Percentiles rank a stretch among this genome's conserved stretches.
phyloP scores from a whole-genome alignment of 2,888 invertebrate genomes.

The Melinopterus prodromus region DNA sequence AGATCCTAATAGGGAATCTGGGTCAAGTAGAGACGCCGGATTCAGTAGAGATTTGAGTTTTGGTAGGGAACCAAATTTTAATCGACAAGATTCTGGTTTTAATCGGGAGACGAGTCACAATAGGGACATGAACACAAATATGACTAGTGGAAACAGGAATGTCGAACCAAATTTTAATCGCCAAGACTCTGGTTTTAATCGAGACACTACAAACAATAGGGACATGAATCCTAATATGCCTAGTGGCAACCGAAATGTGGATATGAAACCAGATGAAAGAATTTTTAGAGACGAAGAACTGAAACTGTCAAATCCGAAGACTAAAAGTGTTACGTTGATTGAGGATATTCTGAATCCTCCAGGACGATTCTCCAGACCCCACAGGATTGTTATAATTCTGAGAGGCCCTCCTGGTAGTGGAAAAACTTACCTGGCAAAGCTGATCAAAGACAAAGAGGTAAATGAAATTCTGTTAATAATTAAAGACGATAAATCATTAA shows the following conservation, averaged over 20 bases:
- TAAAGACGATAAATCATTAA: too few relatives aligned
- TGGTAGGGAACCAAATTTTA: not conserved
- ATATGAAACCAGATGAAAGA: constrained; percentile 17
- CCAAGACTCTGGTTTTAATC: not conserved
- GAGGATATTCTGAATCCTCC: constrained; percentile 86
- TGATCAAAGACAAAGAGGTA: constrained; percentile 83
- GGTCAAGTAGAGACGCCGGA: not conserved
- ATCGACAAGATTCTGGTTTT: constrained; percentile 43
- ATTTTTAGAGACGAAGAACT: constrained; percentile 20
- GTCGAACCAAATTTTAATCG: not conserved
- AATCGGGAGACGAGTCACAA: not conserved
- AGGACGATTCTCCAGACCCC: constrained; percentile 81
- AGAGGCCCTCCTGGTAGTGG: constrained; percentile 95
- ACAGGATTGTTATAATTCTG: constrained; percentile 84
- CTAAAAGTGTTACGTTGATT: constrained; percentile 66
- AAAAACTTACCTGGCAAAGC: constrained; percentile 88
- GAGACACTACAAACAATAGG: constrained; percentile 43
- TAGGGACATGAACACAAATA: not conserved
- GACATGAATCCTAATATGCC: constrained; percentile 47
- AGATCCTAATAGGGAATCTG: not conserved
- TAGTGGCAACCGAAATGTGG: constrained; percentile 44
- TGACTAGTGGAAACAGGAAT: too few relatives aligned
- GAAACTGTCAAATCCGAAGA: not conserved
- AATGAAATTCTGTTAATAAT: constrained; percentile 15
- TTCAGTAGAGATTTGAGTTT: not conserved